Evolutionary conservation across 2,888 invertebrate genomes (phyloP).

Genomic region (Sarcophaga caerulescens): DNA sequence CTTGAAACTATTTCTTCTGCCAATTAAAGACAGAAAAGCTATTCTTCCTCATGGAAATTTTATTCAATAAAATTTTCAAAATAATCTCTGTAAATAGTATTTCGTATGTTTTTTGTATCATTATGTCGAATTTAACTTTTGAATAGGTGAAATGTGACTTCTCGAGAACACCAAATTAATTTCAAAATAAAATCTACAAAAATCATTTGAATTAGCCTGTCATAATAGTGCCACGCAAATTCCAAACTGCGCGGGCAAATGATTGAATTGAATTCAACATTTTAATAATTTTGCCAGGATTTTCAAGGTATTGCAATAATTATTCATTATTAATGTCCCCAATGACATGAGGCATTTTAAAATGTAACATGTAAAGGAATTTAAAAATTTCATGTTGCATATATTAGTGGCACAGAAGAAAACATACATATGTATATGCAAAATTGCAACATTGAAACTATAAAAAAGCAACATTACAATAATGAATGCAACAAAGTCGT

Average conservation of each 20-base stretch:
- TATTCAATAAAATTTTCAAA: too few species aligned
- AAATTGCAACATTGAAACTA: background rate
- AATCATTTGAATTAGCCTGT: too few species aligned
- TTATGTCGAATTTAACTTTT: too few species aligned
- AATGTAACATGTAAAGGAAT: background rate
- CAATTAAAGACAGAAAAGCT: too few species aligned
- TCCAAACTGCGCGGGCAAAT: too few species aligned
- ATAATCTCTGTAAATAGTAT: too few species aligned
- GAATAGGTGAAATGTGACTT: background rate
- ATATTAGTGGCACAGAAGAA: background rate
- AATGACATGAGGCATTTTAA: slow-evolving; percentile 14
- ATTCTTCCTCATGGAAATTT: too few species aligned
- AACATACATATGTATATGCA: background rate
- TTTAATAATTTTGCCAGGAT: slow-evolving; percentile 35
- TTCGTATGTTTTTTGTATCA: too few species aligned
- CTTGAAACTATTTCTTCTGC: too few species aligned
- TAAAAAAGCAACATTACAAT: background rate
- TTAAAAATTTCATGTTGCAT: background rate
- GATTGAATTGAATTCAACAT: too few species aligned
- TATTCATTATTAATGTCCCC: slow-evolving; percentile 18
- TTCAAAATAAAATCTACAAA: background rate
- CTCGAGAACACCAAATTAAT: background rate
- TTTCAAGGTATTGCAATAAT: slow-evolving; percentile 22
- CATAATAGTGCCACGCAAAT: too few species aligned
- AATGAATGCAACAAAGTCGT: slow-evolving; percentile 22